These are phyloP conservation scores for Formica selysi DNA, from an alignment of 1,140 invertebrate genomes.

Conservation along the genomic window DNA sequence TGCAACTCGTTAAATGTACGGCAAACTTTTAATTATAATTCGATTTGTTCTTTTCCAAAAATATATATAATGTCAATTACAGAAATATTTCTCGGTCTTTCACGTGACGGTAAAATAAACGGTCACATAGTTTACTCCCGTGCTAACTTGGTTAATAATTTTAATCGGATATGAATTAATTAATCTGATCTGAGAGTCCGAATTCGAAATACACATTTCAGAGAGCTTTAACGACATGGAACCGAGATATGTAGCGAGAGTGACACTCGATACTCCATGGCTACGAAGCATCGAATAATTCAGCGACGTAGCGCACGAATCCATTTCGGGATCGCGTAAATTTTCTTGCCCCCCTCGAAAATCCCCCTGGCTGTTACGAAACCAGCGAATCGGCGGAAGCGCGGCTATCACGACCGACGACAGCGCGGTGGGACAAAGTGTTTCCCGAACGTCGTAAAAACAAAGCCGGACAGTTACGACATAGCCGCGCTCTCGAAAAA, in stretches of 20 bases:
- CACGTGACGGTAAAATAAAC: background rate
- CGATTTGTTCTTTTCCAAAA: background rate
- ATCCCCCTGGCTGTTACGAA: background rate
- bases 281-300: slow-evolving; percentile 44
- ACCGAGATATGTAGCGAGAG: background rate
- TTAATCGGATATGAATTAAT: background rate
- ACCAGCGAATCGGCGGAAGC: background rate
- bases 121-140: background rate
- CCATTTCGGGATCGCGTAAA: slow-evolving; percentile 55
- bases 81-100: background rate
- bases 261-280: background rate
- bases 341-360: slow-evolving; percentile 23
- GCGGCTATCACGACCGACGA: slow-evolving; percentile 17
- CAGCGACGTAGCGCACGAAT: background rate
- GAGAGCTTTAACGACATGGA: background rate
- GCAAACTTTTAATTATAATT: background rate
- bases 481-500: slow-evolving; percentile 40
- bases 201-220: slow-evolving; percentile 3
- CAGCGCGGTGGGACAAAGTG: slow-evolving; percentile 44
- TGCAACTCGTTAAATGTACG: background rate
- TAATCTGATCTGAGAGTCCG: no score
- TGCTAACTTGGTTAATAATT: background rate
- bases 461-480: slow-evolving; percentile 50
- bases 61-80: background rate
- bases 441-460: slow-evolving; percentile 54